Evolutionary conservation across 92 coral and sea anemone genomes (phyloP).

Genomic region (Epizoanthus rinbou): DNA sequence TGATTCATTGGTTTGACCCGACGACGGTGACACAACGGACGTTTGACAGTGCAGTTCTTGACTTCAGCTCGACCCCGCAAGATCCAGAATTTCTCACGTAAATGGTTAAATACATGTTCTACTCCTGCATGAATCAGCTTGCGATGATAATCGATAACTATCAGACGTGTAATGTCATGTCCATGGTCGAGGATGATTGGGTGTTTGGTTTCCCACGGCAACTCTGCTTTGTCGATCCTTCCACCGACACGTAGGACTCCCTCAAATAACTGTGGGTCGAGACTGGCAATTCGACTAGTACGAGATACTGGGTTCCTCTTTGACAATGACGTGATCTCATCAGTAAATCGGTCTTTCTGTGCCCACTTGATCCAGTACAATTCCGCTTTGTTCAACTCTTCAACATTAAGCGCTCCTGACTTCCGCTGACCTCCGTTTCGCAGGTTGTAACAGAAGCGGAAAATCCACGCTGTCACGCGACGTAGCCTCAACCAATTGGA

Average conservation of each 20-base stretch:
- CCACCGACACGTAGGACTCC: conserved; percentile 53
- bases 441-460: conserved; percentile 37
- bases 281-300: conserved; percentile 44
- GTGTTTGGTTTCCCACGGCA: conserved; percentile 45
- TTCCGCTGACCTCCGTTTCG: conserved; percentile 27
- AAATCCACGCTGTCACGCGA: conserved; percentile 50
- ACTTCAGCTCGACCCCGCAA: conserved; percentile 50
- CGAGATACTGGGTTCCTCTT: conserved; percentile 46
- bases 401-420: conserved; percentile 17
- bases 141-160: conserved; percentile 34
- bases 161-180: conserved; percentile 44
- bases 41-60: conserved; percentile 45
- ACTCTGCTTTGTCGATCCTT: conserved; percentile 48
- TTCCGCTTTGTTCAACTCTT: conserved; percentile 43
- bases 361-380: conserved; percentile 44
- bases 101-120: conserved; percentile 41
- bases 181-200: conserved; percentile 52
- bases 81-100: conserved; percentile 53
- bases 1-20: conserved; percentile 45
- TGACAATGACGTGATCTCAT: conserved; percentile 17
- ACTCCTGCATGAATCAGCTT: conserved; percentile 53
- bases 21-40: conserved; percentile 55
- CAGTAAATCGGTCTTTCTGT: conserved; percentile 32
- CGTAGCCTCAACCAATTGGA: conserved; percentile 42
- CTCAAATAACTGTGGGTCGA: conserved; percentile 47